A percentile compares a stretch with the other conserved stretches of the same genome.
Conservation (phyloP, 2,113 vertebrate genomes). For the Psammodynastes pulverulentus region DNA sequence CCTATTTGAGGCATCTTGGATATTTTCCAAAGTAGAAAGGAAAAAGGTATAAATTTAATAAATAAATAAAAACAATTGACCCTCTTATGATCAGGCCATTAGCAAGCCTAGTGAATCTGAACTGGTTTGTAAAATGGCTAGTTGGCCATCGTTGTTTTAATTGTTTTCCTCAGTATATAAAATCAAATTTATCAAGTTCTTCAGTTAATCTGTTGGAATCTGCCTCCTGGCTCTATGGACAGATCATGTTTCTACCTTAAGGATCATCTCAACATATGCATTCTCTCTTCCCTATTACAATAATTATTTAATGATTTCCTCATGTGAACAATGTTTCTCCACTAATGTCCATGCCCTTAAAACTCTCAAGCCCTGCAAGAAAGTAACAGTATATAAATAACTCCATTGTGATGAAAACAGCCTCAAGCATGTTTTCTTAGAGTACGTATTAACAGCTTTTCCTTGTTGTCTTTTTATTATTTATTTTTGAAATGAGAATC, state of each 20-base stretch:
- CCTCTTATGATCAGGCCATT: background rate
- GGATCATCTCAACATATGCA: conserved; percentile 33
- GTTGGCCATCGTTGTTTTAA: background rate
- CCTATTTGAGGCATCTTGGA: background rate
- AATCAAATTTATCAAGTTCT: conserved; percentile 48
- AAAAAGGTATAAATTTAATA: background rate
- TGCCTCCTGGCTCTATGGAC: conserved; percentile 57
- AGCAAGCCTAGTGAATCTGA: background rate
- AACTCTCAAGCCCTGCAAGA: conserved; percentile 48
- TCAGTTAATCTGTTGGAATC: conserved; percentile 61
- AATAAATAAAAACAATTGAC: background rate
- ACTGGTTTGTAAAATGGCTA: background rate
- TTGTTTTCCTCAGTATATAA: background rate
- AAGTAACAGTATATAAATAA: conserved; percentile 57
- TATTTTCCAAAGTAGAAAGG: background rate
- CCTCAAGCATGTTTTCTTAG: conserved; percentile 53
- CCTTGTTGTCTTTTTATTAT: conserved; percentile 62
- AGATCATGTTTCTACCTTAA: conserved; percentile 55
- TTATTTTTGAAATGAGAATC: conserved; percentile 59
- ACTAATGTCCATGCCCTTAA: conserved; percentile 41
- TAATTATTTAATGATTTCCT: conserved; percentile 52
- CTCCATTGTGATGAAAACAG: conserved; percentile 42
- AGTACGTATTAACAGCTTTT: conserved; percentile 65
- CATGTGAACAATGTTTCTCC: conserved; percentile 37
- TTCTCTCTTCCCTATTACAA: conserved; percentile 47